Base-by-base conservation (phyloP, 1,140 invertebrate species). In the Bombus affinis region DNA sequence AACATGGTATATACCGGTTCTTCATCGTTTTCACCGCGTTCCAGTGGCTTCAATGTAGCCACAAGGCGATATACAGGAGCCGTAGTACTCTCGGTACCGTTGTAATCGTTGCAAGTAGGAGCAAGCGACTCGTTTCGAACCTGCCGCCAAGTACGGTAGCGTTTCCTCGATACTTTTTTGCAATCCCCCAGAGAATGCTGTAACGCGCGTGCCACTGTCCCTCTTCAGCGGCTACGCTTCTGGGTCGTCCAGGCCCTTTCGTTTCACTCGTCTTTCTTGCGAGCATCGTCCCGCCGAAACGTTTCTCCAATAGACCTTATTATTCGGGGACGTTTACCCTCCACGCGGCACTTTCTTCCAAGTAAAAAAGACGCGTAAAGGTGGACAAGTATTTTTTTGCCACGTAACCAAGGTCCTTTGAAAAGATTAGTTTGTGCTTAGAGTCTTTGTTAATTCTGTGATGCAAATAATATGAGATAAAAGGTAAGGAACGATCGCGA, bases 51-150 rank as follows among this genome's bases (percentile, higher is more conserved):
- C 76, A 32, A 65, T 47, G 83, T 71, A 57, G 37, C 74, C 77
- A 77, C 75, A 15, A 79, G 47, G 4, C 82, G 47, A 78, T 42
- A 28, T 66, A 62, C 79, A 89, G 71, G 53, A 84, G 72, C 70
- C 82, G 87, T 88, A 80, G 88, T 92, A 92, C 92, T 86, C 90
- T 92, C 72, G 83, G 86, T 93, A 93, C 92, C 92, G 92, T 93
- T 93, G 88, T 90, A 83, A 79, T 85, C 84, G 85, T 70, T 42
- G 68, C 22, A 75, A 81, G 85, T 86, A 81, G 47, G 9, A 81
- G 78, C 65, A 57, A 71, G 62, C 86, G 86, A 87, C 85, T 87
- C 77, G 86, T 89, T 91, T 92, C 89, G 89, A 82, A 72, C 39
- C 73, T 76, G 88, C 88, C 85, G 88, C 89, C 90, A 90, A 89